Evolutionary conservation across 2,797 vertebrate genomes (phyloP).

Genomic region (Heliangelus exortis): DNA sequence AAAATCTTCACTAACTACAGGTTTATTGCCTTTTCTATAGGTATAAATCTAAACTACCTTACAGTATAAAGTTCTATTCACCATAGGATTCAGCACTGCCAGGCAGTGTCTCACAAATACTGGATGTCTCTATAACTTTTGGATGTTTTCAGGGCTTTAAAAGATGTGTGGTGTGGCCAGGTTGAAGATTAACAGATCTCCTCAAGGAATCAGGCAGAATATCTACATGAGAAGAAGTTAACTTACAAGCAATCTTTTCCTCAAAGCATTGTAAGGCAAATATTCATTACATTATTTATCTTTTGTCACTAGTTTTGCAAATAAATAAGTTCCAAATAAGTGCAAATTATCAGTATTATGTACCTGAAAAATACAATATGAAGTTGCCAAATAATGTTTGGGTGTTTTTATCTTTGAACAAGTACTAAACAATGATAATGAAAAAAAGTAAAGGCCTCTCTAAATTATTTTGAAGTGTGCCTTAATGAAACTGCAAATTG

Average conservation of each 20-base stretch:
- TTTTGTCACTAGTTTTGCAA: not conserved
- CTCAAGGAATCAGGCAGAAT: not conserved
- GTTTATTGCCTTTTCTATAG: conserved; percentile 64
- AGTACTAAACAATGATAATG: not conserved
- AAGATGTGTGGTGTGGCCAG: not conserved
- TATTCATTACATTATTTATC: not conserved
- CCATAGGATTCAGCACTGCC: conserved; percentile 32
- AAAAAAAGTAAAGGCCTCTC: not conserved
- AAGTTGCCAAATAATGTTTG: not conserved
- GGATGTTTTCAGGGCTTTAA: conserved; percentile 40
- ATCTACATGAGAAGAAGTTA: not conserved
- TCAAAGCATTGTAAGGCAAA: not conserved
- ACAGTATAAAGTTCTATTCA: conserved; percentile 53
- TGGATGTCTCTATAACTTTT: conserved; percentile 26
- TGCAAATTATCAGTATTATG: not conserved
- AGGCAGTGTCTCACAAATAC: not conserved
- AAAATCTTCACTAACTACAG: conserved; percentile 67
- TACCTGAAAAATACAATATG: not conserved
- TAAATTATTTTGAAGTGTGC: conserved; percentile 44
- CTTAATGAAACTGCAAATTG: conserved; percentile 38
- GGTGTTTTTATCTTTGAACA: not conserved
- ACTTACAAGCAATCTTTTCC: not conserved
- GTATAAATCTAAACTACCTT: conserved; percentile 69
- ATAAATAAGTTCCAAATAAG: not conserved
- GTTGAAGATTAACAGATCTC: conserved; percentile 44